Percentiles rank a stretch among this genome's conserved stretches.
Conservation (phyloP, 1,140 invertebrate genomes). For the Drosophila kepulauana region DNA sequence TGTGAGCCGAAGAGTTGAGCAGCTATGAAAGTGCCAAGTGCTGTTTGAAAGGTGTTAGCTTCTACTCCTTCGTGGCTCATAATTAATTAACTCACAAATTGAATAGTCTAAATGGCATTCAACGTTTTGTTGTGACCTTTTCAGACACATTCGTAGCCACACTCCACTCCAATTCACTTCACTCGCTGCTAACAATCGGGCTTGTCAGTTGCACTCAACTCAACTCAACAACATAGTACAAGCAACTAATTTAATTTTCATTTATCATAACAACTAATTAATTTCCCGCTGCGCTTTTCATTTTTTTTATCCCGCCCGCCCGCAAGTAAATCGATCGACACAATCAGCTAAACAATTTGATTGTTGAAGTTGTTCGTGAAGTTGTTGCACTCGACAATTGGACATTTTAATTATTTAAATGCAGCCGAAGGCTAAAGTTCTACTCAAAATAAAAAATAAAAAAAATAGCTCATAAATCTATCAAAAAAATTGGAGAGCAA, state of each 20-base stretch:
- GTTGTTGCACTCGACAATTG: constrained; percentile 35
- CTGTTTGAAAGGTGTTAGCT: constrained; percentile 5
- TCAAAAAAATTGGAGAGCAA: constrained; percentile 50
- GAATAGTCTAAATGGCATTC: constrained; percentile 31
- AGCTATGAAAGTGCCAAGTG: neutral
- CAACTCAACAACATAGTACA: constrained; percentile 36
- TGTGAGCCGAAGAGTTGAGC: neutral
- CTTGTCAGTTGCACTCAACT: constrained; percentile 44
- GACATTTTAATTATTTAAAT: constrained; percentile 82
- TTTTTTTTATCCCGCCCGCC: constrained; percentile 40
- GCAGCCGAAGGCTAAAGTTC: constrained; percentile 74
- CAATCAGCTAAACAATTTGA: constrained; percentile 39
- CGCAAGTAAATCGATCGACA: constrained; percentile 36
- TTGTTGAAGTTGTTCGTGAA: constrained; percentile 36
- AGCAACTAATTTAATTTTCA: constrained; percentile 81
- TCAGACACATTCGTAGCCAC: neutral
- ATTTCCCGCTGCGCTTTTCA: constrained; percentile 71
- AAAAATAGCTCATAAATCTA: constrained; percentile 82
- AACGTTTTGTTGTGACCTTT: constrained; percentile 31
- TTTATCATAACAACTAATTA: constrained; percentile 79
- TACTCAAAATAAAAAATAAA: constrained; percentile 41
- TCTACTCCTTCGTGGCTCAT: neutral
- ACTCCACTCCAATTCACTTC: constrained; percentile 5
- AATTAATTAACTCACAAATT: constrained; percentile 45
- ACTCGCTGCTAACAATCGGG: constrained; percentile 22